A percentile compares a stretch with the other conserved stretches of the same genome.
These are phyloP conservation scores for Pitta sordida DNA, from an alignment of 2,113 vertebrate species.

Conservation along the genomic window DNA sequence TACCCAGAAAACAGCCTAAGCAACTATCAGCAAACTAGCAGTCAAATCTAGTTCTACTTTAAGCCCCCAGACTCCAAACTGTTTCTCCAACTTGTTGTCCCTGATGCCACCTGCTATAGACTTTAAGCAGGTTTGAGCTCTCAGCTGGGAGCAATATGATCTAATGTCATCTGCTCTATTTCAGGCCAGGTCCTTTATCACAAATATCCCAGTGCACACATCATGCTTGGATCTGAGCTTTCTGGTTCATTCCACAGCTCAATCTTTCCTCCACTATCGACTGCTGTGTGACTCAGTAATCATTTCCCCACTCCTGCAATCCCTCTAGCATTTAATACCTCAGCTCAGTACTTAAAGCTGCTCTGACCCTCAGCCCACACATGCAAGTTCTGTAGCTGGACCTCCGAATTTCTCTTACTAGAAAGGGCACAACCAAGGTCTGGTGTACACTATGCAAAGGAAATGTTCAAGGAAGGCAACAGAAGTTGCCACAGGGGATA, in stretches of 20 bases:
- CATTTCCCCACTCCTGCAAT: not conserved
- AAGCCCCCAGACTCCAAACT: not conserved
- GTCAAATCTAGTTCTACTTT: not conserved
- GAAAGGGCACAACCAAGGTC: fast-evolving
- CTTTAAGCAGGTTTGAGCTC: not conserved
- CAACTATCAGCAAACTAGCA: not conserved
- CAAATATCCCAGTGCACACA: not conserved
- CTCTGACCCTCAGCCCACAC: not conserved
- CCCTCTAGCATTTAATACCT: not conserved
- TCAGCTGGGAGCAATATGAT: not conserved
- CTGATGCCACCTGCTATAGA: not conserved
- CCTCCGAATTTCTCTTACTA: not conserved
- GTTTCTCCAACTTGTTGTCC: not conserved
- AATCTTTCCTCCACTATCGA: not conserved
- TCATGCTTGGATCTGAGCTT: not conserved
- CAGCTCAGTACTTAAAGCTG: not conserved
- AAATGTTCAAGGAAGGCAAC: not conserved
- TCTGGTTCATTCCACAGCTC: not conserved
- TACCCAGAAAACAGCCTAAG: not conserved
- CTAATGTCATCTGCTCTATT: not conserved
- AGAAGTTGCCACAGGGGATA: not conserved
- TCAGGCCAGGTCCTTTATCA: not conserved
- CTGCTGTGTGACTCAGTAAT: not conserved
- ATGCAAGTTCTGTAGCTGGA: not conserved
- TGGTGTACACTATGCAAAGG: not conserved